Evolutionary conservation across 2,113 vertebrate species (phyloP).

Genomic region (Phodopus roborovskii): DNA sequence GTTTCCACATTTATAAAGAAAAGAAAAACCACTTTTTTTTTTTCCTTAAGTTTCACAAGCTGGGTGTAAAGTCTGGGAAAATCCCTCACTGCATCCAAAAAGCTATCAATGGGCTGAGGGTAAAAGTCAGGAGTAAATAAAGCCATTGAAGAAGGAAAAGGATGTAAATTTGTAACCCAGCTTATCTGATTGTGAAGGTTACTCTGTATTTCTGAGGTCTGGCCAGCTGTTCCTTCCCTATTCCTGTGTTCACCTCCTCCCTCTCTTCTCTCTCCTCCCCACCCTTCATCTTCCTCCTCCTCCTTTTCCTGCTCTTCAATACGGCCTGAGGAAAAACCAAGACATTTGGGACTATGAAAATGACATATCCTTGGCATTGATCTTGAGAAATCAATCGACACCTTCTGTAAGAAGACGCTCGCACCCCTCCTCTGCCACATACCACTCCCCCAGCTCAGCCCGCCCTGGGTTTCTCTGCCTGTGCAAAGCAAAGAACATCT

Average conservation of each 20-base stretch:
- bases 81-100: conserved; percentile 28
- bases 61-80: background rate
- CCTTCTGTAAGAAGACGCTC: background rate
- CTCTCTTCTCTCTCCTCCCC: background rate
- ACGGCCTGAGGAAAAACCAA: background rate
- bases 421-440: background rate
- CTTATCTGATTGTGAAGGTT: background rate
- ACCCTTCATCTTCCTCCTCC: no score
- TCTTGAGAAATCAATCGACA: conserved; percentile 4
- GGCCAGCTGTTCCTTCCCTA: background rate
- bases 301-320: background rate
- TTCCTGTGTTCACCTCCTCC: background rate
- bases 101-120: background rate
- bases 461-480: background rate
- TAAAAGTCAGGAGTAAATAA: background rate
- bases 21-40: conserved; percentile 16
- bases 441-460: background rate
- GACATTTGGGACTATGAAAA: background rate
- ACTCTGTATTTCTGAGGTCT: background rate
- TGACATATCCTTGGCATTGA: background rate
- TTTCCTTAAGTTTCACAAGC: conserved; percentile 1
- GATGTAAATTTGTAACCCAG: background rate
- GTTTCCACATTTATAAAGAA: conserved; percentile 9
- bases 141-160: background rate
- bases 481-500: background rate